Evolutionary conservation across 2,888 invertebrate genomes (phyloP), one percentile per base, ranked within the genome.

Genomic region (Eurytoma californica): DNA sequence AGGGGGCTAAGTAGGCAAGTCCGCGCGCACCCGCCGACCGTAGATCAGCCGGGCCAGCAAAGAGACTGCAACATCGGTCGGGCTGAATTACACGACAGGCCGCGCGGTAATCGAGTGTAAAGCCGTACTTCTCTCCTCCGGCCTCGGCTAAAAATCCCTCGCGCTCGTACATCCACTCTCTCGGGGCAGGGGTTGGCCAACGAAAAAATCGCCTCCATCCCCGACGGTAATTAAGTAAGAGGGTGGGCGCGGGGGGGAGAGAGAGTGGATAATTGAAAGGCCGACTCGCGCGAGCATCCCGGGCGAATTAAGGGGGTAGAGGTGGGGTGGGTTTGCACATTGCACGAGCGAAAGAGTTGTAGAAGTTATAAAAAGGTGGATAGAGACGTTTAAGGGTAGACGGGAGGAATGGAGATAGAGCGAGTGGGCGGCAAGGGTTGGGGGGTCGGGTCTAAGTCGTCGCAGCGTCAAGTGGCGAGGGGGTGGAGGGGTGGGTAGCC

Each of bases 381-480:
- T 72, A 73, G 79, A 76, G 63, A 72, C 80, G 80, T 82, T 80
- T 68, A 65, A 67, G 68, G 39, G 72, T 51, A 14, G 72, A 74
- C 53, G 66, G 72, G 68, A 28, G 53, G 39, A 39, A 39, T 39
- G 39, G 39, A 39, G 39, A 39, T 39, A 39, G 39, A 39, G 4
- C 7, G 28, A 18, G 55, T 2, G 61, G 39, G 58, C 79, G 80
- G 73, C 80, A 49, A 72, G 75, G 18, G 28, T 28, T 55, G 51
- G 53, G 3, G 14, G 63, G 63, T 2, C 7, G 24, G 47, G 65
- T 13, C 12, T 20, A 53, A 68, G 70, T 30, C 51, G 53, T 69
- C 84, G 85, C 84, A 83, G 84, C 85, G 83, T 85, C 86, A 85
- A 81, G 83, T 80, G 72, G 83, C 82, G 82, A 24, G 24, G 24